Base-by-base conservation (phyloP, 2,113 vertebrate genomes). In the Paradoxurus hermaphroditus region DNA sequence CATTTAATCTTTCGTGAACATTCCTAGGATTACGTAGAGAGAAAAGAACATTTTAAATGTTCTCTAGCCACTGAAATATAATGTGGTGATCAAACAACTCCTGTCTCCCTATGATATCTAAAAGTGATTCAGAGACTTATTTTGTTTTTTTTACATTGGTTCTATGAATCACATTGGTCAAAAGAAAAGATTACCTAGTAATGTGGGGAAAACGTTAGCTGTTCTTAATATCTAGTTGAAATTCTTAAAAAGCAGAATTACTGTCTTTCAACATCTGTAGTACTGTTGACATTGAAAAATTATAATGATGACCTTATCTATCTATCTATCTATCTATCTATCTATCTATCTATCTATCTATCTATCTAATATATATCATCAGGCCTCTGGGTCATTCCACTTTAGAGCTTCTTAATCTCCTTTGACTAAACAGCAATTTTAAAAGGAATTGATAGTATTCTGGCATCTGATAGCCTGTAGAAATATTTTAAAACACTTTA, bases 161-260 rank as follows among this genome's bases (percentile, higher is more conserved):
- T 84, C n/a, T 96, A 15, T 77, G 65, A 94, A 87, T 15, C 11
- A 90, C 36, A 62, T 72, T 84, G 46, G 39, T 90, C 11, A 92
- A 68, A 95, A 95, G 62, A 91, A 94, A 95, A 94, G 72, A 92
- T 79, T 93, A 49, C 82, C n/a, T 82, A 85, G 59, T 82, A 86
- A 70, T 84, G 34, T 90, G 53, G 15, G 62, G 7, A 89, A 96
- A 95, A 75, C 16, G 51, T 92, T 90, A 95, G 29, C 23, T 94
- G 18, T 81, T 44, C 18, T 90, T 96, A 96, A 70, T 90, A 87
- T 81, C 53, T 90, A 86, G 65, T 73, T 82, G 59, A 89, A 78
- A 96, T 96, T 36, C n/a, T 25, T 63, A 56, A 86, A 96, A 83
- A 88, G 70, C 27, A 94, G 67, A 96, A 97, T 96, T 87, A 95